Base-by-base conservation (phyloP, 2,113 vertebrate genomes). In the Xiphias gladius region DNA sequence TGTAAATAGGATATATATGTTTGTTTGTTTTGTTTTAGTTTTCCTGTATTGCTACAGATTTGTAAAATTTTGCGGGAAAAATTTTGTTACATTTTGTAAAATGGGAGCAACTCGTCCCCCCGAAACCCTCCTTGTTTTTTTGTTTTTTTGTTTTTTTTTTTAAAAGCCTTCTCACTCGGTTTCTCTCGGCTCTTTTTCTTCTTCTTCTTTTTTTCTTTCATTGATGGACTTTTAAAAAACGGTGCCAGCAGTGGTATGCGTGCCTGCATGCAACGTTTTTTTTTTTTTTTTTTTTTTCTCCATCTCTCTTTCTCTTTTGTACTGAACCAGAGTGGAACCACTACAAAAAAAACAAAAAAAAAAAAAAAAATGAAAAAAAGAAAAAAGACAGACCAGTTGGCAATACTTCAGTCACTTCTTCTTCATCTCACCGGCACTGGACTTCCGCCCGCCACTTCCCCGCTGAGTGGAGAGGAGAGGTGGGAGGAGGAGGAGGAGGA, bases 61-160 rank as follows among this genome's bases (percentile, higher is more conserved):
- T 97, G 94, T 97, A 97, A 93, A 88, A 96, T 75, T 84, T 95
- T 91, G 93, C 94, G 77, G 92, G 92, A 67, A 84, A 80, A 72
- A 67, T 95, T 96, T 96, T 96, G 94, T 95, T 97, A 97, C 93
- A 93, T 97, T 98, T 95, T 97, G 93, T 96, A 94, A 96, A 88
- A 84, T 77, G 80, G 92, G 90, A 94, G 94, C 92, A 88, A 92
- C 76, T 89, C 73, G 74, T 69, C 84, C 86, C 86, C 86, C 85
- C 52, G 61, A 48, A 48, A 62, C 43, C 52, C 81, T 20, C 64
- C 80, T n/a, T 3, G 6, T 11, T 48, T 74, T 65, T 37, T 28
- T 50, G 30, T 37, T 41, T 39, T 62, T 16, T n/a, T n/a, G n/a
- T 6, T 19, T 17, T 46, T 48, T 48, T 1, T 63, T 67, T 83